Evolutionary conservation across 2,797 vertebrate genomes (phyloP).

Genomic region (Lutjanus argentimaculatus): DNA sequence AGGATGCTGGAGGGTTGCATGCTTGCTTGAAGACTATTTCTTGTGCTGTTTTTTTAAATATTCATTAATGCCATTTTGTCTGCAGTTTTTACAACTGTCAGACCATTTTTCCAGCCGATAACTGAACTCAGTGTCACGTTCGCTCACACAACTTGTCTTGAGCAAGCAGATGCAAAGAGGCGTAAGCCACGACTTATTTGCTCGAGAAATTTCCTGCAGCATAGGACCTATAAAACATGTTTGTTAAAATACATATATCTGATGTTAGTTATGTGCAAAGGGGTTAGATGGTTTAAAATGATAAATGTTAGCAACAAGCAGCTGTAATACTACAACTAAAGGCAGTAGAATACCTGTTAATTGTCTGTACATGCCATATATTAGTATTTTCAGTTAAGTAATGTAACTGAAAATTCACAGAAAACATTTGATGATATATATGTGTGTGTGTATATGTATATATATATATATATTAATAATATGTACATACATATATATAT

Average conservation of each 20-base stretch:
- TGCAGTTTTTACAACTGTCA: conserved; percentile 29
- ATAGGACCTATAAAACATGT: background rate
- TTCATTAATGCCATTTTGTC: conserved; percentile 37
- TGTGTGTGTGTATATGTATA: too few species aligned
- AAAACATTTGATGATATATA: background rate
- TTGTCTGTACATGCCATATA: background rate
- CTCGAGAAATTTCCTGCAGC: background rate
- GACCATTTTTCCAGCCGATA: background rate
- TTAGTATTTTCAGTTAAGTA: background rate
- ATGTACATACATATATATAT: too few species aligned
- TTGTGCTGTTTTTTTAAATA: conserved; percentile 23
- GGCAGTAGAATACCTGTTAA: background rate
- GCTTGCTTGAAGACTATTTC: conserved; percentile 22
- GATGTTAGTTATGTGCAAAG: conserved; percentile 1
- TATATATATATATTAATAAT: too few species aligned
- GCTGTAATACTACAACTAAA: background rate
- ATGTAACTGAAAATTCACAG: background rate
- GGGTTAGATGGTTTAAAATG: conserved; percentile 6
- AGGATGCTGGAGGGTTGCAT: conserved; percentile 32
- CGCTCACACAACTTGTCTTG: conserved; percentile 19
- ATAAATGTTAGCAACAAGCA: conserved; percentile 16
- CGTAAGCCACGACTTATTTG: background rate
- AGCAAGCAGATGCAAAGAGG: conserved; percentile 11
- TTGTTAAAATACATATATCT: background rate
- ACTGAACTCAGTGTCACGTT: conserved; percentile 19